Evolutionary conservation across 2,888 invertebrate species (phyloP).

Genomic region (Coelinius sp.): DNA sequence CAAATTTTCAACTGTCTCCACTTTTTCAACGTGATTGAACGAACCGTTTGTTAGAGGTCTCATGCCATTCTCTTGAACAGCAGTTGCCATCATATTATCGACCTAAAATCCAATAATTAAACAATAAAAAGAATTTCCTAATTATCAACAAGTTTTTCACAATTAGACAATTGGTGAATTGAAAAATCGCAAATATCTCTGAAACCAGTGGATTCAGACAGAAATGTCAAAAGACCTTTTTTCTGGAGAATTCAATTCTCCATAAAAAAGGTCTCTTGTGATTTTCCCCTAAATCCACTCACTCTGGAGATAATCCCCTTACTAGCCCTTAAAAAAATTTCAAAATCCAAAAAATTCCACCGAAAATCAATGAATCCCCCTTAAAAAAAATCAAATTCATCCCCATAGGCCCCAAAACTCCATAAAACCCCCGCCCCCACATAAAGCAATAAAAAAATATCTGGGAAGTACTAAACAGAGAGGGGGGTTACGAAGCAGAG

Average conservation of each 20-base stretch:
- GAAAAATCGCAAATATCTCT: not conserved
- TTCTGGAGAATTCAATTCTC: not conserved
- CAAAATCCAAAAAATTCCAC: not conserved
- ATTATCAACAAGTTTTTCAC: not conserved
- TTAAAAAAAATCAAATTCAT: not conserved
- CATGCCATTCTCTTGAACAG: slow-evolving; percentile 87
- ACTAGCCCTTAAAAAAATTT: not conserved
- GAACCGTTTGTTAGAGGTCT: slow-evolving; percentile 81
- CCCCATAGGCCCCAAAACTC: not conserved
- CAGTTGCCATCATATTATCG: slow-evolving; percentile 80
- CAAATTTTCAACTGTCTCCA: slow-evolving; percentile 52
- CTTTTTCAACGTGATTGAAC: slow-evolving; percentile 67
- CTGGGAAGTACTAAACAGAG: not conserved
- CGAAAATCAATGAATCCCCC: not conserved
- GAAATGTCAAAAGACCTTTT: not conserved
- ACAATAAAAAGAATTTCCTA: not conserved
- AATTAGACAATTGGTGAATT: no score
- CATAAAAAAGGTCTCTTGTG: not conserved
- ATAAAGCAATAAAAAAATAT: no score
- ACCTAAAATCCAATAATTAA: slow-evolving; percentile 52
- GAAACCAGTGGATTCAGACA: not conserved
- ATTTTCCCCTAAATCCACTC: not conserved
- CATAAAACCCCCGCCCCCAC: not conserved
- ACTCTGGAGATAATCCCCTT: not conserved
- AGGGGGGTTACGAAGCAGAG: not conserved